Percentiles rank a stretch among this genome's conserved stretches.
phyloP scores from a whole-genome alignment of 92 coral and sea anemone genomes.

The Epizoanthus fatuus region DNA sequence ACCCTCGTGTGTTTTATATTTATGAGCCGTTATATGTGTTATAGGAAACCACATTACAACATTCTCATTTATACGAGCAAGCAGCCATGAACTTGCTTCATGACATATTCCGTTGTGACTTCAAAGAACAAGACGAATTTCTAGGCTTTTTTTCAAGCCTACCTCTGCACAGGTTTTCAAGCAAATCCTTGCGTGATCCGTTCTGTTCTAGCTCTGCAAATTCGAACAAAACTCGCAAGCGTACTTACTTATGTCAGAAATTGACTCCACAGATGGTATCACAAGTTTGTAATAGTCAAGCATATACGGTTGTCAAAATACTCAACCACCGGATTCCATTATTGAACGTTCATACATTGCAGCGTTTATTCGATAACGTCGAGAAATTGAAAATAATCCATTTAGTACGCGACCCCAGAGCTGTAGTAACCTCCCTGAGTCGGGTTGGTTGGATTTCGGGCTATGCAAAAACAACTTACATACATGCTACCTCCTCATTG shows the following conservation, averaged over 20 bases:
- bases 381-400: slow-evolving; percentile 74
- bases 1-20: slow-evolving; percentile 81
- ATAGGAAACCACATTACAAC: slow-evolving; percentile 61
- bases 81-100: slow-evolving; percentile 64
- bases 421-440: slow-evolving; percentile 82
- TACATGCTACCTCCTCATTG: not conserved
- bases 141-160: slow-evolving; percentile 75
- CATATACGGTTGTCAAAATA: slow-evolving; percentile 72
- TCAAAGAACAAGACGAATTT: slow-evolving; percentile 80
- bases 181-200: slow-evolving; percentile 76
- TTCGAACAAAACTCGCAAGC: slow-evolving; percentile 7
- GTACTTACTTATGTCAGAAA: slow-evolving; percentile 53
- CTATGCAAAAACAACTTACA: slow-evolving; percentile 25
- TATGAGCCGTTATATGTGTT: slow-evolving; percentile 87
- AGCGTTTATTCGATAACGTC: slow-evolving; percentile 25
- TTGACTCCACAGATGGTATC: slow-evolving; percentile 70
- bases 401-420: slow-evolving; percentile 95
- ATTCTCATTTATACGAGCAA: slow-evolving; percentile 67
- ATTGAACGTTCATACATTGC: slow-evolving; percentile 44
- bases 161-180: slow-evolving; percentile 84
- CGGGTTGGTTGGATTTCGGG: slow-evolving; percentile 86
- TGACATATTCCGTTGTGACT: slow-evolving; percentile 79
- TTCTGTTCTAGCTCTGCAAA: slow-evolving; percentile 69
- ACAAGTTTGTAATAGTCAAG: slow-evolving; percentile 63
- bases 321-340: slow-evolving; percentile 78